phyloP scores from a whole-genome alignment of 30 jellyfish, hydroid and myxozoan genomes.

The Hydractinia echinata region DNA sequence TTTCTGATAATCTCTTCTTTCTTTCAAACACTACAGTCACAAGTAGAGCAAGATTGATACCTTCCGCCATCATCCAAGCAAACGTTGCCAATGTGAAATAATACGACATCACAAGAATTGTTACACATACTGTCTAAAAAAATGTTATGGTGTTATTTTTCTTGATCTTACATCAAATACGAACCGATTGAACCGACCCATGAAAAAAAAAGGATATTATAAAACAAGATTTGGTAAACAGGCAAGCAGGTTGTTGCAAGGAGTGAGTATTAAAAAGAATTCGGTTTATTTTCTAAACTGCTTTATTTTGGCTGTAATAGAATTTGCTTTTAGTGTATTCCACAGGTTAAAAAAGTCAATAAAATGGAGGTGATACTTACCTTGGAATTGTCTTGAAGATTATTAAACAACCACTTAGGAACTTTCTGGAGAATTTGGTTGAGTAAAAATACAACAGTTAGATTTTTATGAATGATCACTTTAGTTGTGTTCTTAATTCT shows the following conservation, averaged over 20 bases:
- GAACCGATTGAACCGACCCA: too few relatives aligned
- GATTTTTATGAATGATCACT: slow-evolving; percentile 39
- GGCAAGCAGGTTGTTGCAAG: too few relatives aligned
- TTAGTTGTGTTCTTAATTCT: slow-evolving; percentile 33
- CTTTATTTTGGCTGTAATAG: too few relatives aligned
- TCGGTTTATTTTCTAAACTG: too few relatives aligned
- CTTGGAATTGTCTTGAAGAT: slow-evolving; percentile 9
- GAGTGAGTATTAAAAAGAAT: too few relatives aligned
- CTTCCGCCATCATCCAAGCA: slow-evolving; percentile 61
- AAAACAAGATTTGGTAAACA: too few relatives aligned
- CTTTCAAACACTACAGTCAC: slow-evolving; percentile 40
- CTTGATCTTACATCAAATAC: too few relatives aligned
- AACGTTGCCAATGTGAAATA: slow-evolving; percentile 36
- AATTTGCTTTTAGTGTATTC: too few relatives aligned
- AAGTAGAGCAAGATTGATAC: slow-evolving; percentile 27
- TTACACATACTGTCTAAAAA: slow-evolving; percentile 37
- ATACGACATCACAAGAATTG: slow-evolving; percentile 10
- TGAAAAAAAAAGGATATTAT: too few relatives aligned
- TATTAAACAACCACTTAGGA: slow-evolving; percentile 31
- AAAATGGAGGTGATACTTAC: not conserved
- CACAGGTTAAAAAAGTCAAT: too few relatives aligned
- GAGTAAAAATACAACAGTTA: slow-evolving; percentile 17
- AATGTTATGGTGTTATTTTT: too few relatives aligned
- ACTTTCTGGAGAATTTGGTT: slow-evolving; percentile 7
- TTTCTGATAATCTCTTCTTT: slow-evolving; percentile 10